Base-by-base conservation (phyloP, 2,888 invertebrate genomes). In the Drosophila peninsularis region DNA sequence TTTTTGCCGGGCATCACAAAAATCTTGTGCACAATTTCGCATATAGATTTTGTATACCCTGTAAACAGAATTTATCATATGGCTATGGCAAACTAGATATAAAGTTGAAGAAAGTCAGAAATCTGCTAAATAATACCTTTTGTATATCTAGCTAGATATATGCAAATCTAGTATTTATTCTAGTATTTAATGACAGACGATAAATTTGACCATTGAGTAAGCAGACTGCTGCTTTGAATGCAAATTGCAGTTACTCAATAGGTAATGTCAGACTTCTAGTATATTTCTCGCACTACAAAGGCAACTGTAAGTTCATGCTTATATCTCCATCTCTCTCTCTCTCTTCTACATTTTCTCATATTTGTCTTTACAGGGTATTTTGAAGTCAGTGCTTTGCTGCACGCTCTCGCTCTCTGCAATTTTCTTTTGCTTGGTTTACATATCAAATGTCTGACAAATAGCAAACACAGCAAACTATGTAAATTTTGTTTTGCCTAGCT, bases 401-500 rank as follows among this genome's bases (percentile, higher is more conserved):
- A 24, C 27, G 1, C 0, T 4, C 1, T 19, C 21, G 14, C 19
- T 47, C 27, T 34, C 17, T 47, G 17, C 19, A 21, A 41, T 39
- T 50, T 62, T 53, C 42, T 53, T 63, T 49, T 5, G 42, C 32
- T 32, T 42, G 60, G 58, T 4, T 65, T 66, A 72, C 62, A 62
- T 56, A 62, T 71, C 57, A 71, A 71, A 71, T 50, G 34, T 64
- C 49, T 42, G 66, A 71, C 52, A 71, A 62, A 62, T 47, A 32
- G 60, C 54, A 55, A 60, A 56, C 69, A 62, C 32, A 36, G 44
- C 50, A 47, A 47, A 61, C 78, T 72, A 77, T 77, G 75, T 77
- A 77, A 75, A 75, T 75, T 67, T 72, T 32, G 67, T 75, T 67
- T 47, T 47, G 50, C 49, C 57, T 39, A 42, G 67, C 67, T 72